A percentile compares a stretch with the other conserved stretches of the same genome.
These are phyloP conservation scores for Climacteris rufus DNA, from an alignment of 2,113 vertebrate species.

Conservation along the genomic window DNA sequence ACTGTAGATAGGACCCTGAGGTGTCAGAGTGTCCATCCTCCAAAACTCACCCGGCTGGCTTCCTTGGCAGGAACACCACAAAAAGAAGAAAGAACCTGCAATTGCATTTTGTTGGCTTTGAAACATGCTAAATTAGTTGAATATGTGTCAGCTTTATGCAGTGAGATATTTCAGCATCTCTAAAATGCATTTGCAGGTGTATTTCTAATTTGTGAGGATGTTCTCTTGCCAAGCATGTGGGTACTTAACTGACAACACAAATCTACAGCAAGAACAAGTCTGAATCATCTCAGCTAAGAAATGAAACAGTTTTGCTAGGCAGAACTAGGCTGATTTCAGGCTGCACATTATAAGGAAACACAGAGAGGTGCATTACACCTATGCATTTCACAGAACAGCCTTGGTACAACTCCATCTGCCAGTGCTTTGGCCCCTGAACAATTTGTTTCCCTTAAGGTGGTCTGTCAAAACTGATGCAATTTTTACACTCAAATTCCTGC, in stretches of 20 bases:
- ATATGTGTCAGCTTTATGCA: neutral
- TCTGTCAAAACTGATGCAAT: neutral
- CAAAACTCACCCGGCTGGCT: neutral
- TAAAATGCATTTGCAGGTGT: neutral
- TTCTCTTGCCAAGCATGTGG: neutral
- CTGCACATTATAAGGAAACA: neutral
- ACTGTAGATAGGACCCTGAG: neutral
- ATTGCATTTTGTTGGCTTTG: neutral
- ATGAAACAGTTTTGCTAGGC: neutral
- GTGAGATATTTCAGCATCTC: neutral
- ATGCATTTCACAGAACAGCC: neutral
- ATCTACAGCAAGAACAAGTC: neutral
- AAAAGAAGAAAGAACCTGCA: neutral
- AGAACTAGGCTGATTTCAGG: neutral
- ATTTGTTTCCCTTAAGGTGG: neutral
- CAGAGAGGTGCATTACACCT: neutral
- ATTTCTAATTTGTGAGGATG: neutral
- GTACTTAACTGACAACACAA: neutral
- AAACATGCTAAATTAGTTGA: neutral
- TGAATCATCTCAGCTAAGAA: neutral
- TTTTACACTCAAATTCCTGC: neutral
- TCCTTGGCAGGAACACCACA: neutral
- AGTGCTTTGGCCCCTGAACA: neutral
- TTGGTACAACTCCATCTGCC: neutral
- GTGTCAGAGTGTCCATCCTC: neutral